phyloP scores from a whole-genome alignment of 2,797 vertebrate species.

The Staurois parvus region DNA sequence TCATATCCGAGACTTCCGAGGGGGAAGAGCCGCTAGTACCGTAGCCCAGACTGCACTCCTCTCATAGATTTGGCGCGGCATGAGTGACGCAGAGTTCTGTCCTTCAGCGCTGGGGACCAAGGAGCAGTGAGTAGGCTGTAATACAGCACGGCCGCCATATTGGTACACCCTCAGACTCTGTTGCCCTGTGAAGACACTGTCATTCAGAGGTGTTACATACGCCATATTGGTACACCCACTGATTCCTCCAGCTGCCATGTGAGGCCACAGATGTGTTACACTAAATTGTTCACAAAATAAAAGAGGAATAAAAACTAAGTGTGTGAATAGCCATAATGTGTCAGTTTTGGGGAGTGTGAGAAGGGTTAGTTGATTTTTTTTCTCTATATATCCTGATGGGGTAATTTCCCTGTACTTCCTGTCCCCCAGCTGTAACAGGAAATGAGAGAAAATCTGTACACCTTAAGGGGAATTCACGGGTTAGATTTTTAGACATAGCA shows the following conservation, averaged over 20 bases:
- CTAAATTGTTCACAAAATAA: too few species aligned
- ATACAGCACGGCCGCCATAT: constrained; percentile 12
- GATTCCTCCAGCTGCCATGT: background rate
- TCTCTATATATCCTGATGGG: background rate
- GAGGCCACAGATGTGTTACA: background rate
- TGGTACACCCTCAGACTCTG: background rate
- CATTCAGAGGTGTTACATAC: background rate
- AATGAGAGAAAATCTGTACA: too few species aligned
- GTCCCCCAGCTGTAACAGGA: too few species aligned
- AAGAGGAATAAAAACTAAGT: too few species aligned
- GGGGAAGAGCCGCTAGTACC: too few species aligned
- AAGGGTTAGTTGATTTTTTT: background rate
- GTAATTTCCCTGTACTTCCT: background rate
- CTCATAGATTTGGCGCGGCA: background rate
- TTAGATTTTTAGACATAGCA: too few species aligned
- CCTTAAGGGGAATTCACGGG: too few species aligned
- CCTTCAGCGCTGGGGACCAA: constrained; percentile 56
- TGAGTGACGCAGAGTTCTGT: constrained; percentile 22
- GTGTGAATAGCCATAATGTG: too few species aligned
- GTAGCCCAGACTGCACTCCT: background rate
- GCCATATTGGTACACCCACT: background rate
- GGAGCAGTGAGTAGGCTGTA: constrained; percentile 35
- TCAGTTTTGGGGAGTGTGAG: too few species aligned
- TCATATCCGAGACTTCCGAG: too few species aligned
- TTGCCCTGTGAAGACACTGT: too few species aligned